These are phyloP conservation scores for Ictalurus punctatus DNA, from an alignment of 2,113 vertebrate genomes.

Conservation along the genomic window DNA sequence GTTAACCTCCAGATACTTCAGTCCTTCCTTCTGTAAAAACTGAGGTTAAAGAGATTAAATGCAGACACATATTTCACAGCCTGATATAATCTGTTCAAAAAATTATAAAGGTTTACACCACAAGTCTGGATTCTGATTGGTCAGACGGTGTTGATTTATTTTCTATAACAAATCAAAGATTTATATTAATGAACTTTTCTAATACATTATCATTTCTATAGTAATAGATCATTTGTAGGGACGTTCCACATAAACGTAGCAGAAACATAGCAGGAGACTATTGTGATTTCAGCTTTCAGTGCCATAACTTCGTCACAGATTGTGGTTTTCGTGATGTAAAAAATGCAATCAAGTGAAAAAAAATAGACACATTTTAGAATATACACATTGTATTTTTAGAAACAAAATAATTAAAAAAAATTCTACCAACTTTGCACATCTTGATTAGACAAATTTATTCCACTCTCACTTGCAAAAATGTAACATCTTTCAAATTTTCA, in stretches of 20 bases:
- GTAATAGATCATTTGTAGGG: background rate
- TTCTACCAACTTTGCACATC: too few species aligned
- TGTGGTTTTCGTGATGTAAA: background rate
- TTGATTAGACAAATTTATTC: too few species aligned
- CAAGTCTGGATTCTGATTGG: background rate
- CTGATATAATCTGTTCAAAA: constrained; percentile 16
- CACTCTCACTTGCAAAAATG: too few species aligned
- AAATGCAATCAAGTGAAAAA: too few species aligned
- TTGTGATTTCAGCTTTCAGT: background rate
- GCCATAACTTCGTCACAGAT: too few species aligned
- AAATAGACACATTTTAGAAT: too few species aligned
- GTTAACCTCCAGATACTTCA: constrained; percentile 69
- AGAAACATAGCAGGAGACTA: background rate
- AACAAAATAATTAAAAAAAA: too few species aligned
- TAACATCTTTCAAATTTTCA: too few species aligned
- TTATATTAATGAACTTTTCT: background rate
- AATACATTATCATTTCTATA: background rate
- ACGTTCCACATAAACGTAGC: background rate
- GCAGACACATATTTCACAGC: background rate
- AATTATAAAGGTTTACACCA: background rate
- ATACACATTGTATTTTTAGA: too few species aligned
- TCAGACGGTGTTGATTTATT: background rate
- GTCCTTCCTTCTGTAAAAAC: constrained; percentile 72
- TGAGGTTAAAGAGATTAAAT: constrained; percentile 52
- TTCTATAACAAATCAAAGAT: background rate